These are phyloP conservation scores for Drosophila melanosoma DNA, from an alignment of 2,888 invertebrate species.

Conservation along the genomic window DNA sequence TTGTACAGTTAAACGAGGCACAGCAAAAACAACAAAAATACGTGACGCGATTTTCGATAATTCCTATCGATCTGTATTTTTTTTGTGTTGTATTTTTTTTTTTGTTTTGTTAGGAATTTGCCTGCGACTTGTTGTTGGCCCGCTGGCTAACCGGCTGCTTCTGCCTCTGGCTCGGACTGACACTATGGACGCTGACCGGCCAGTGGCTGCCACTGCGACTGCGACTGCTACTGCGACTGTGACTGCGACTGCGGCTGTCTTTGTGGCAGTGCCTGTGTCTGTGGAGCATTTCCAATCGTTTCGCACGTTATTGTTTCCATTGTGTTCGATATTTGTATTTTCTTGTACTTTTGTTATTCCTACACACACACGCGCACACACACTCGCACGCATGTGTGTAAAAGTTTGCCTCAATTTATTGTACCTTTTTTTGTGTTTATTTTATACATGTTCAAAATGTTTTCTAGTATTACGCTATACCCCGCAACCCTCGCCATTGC, in stretches of 20 bases:
- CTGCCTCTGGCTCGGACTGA: constrained; percentile 60
- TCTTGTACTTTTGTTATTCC: constrained; percentile 74
- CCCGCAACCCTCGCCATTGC: neutral
- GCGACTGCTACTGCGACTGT: constrained; percentile 20
- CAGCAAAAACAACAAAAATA: constrained; percentile 9
- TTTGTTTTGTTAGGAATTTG: constrained; percentile 19
- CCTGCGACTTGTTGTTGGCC: constrained; percentile 68
- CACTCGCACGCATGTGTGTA: constrained; percentile 24
- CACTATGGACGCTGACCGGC: constrained; percentile 71
- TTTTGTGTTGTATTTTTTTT: constrained; percentile 3
- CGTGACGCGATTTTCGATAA: constrained; percentile 68
- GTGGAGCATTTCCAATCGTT: constrained; percentile 79
- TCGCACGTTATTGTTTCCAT: constrained; percentile 81
- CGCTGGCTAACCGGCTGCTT: constrained; percentile 69
- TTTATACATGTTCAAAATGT: constrained; percentile 67
- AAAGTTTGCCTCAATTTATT: constrained; percentile 76
- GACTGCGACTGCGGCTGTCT: constrained; percentile 23
- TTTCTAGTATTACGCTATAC: constrained; percentile 55
- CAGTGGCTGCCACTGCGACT: constrained; percentile 27
- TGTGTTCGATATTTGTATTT: constrained; percentile 80
- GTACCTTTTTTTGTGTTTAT: constrained; percentile 73
- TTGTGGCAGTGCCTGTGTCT: constrained; percentile 34
- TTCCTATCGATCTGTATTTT: constrained; percentile 75
- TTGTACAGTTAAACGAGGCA: constrained; percentile 16
- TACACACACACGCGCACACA: constrained; percentile 23